Conservation (phyloP, 2,888 invertebrate species). For the Erannis defoliaria region DNA sequence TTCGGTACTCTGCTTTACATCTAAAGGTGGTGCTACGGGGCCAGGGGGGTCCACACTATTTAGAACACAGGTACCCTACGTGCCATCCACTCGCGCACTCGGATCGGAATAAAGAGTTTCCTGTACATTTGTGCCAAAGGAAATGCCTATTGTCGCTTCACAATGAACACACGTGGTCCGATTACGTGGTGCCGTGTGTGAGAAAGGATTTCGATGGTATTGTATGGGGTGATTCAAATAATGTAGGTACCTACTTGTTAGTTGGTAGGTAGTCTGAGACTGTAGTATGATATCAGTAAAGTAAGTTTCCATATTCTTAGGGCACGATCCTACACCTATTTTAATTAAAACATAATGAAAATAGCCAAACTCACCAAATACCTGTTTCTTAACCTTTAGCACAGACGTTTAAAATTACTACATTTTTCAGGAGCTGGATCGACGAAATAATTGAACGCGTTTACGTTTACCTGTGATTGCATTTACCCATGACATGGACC, state of each 20-base stretch:
- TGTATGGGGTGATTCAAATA: constrained; percentile 30
- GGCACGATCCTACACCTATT: no score
- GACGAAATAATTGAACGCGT: no score
- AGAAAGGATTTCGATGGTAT: constrained; percentile 62
- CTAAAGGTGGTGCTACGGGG: no score
- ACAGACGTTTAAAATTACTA: no score
- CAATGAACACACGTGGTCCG: constrained; percentile 68
- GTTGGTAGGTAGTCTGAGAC: background rate
- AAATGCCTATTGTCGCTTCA: constrained; percentile 61
- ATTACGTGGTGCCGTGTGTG: constrained; percentile 60
- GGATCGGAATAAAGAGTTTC: constrained; percentile 82
- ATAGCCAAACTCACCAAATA: no score
- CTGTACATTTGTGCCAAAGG: constrained; percentile 77
- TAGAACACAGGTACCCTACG: constrained; percentile 58
- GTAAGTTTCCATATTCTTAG: no score
- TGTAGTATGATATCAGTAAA: background rate
- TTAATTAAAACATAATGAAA: no score
- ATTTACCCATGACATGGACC: no score
- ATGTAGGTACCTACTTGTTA: constrained; percentile 6
- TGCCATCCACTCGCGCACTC: constrained; percentile 60
- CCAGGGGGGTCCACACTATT: background rate
- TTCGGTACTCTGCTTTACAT: no score
- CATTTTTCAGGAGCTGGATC: no score
- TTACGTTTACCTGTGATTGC: no score
- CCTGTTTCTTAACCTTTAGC: no score